Base-by-base conservation (phyloP, 92 coral and sea anemone species). In the Micromussa lordhowensis region DNA sequence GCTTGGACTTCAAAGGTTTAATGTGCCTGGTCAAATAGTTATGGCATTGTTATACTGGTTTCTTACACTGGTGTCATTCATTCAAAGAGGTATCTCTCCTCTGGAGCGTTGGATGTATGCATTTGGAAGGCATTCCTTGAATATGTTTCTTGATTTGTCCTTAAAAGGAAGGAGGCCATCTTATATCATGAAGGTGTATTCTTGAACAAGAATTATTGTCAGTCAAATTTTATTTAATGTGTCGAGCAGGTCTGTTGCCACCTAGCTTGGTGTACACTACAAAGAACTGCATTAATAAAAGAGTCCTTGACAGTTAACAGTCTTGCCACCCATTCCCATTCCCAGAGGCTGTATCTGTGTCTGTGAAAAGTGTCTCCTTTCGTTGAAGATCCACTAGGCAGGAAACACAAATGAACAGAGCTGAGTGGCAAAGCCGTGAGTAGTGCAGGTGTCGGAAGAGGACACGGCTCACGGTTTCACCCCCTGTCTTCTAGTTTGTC, bases 1-100 rank as follows among this genome's bases (percentile, higher is more conserved):
- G 81, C 93, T 90, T 26, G 44, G 63, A 7, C 87, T 90, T 9
- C n/a, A 48, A 81, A 81, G 75, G 29, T 80, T 75, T 31, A 82
- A 79, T 49, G 36, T 57, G 30, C 19, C 38, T 21, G 76, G 75
- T 8, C 79, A 51, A 44, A 24, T 81, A 10, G 19, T 61, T 10
- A 86, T 86, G 78, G 49, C 5, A 55, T 59, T 90, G 34, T 58
- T 30, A 15, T 90, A 53, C 68, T 72, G 79, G 48, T 57, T 75
- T 22, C 88, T 86, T 34, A 90, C 32, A 54, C 18, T 48, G 12
- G 32, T 80, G 26, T 30, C 57, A 1, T 40, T 86, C 21, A 3
- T 80, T 5, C 93, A 90, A 28, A 73, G 84, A 63, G 29, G 72
- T 21, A 10, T 86, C 13, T 32, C 35, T 53, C 83, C 87, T 28